Base-by-base conservation (phyloP, 1,140 invertebrate species). In the Tetraneura akinire region DNA sequence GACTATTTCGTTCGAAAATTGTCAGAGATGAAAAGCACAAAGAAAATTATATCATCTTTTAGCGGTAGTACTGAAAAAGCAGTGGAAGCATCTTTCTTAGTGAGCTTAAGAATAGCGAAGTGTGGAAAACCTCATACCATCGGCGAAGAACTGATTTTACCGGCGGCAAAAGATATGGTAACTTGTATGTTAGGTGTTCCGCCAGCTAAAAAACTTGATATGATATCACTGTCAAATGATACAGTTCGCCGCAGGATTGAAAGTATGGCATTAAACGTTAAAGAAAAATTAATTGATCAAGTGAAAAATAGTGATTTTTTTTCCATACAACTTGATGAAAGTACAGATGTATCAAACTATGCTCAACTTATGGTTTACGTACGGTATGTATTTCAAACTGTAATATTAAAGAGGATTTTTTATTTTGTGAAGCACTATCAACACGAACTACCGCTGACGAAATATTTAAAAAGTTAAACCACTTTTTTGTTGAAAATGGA, bases 91-190 rank as follows among this genome's bases (percentile, higher is more conserved):
- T 64, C 14, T 64, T 32, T 64, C 60, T 64, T 64, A 32, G 60
- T 37, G 14, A 64, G 60, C 14, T 32, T 64, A 32, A 71, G n/a
- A 45, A 71, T 51, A 71, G 68, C 68, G 21, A 71, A 45, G 37
- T 55, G 53, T 55, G 53, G 53, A 55, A 55, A 55, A 53, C 51
- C 51, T 53, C 51, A 53, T 53, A 53, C 18, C 51, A 66, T n/a
- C n/a, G n/a, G n/a, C n/a, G n/a, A n/a, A n/a, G n/a, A n/a, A n/a
- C 64, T 66, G 64, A 66, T 66, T 66, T 66, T 66, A 66, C 64
- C 64, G 64, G 64, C 64, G 64, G 37, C 18, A 66, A 45, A 42
- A 66, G 29, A 23, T 66, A 21, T 42, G 18, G 64, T 66, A 66
- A 66, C 57, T 60, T 66, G 64, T 66, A 66, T 45, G 37, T 66